phyloP scores from a whole-genome alignment of 2,888 invertebrate genomes.

The Andrena dorsata region DNA sequence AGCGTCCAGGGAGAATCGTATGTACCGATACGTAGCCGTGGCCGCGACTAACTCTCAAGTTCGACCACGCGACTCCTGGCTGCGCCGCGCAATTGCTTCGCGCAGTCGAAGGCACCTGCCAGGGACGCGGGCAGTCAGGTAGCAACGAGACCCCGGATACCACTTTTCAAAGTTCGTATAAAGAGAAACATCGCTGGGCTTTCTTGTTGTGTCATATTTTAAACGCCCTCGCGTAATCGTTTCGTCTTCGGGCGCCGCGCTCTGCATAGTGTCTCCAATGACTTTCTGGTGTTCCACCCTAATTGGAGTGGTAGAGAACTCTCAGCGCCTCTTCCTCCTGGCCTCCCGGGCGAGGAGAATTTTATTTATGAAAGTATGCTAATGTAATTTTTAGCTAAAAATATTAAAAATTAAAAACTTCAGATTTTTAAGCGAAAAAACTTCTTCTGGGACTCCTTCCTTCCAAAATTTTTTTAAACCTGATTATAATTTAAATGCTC shows the following conservation, averaged over 20 bases:
- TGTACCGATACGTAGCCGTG: conserved; percentile 65
- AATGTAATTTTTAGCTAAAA: no score
- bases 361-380: no score
- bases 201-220: neutral
- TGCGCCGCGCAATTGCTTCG: conserved; percentile 69
- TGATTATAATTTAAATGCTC: no score
- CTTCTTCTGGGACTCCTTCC: no score
- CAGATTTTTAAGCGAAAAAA: no score
- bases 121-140: conserved; percentile 34
- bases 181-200: neutral
- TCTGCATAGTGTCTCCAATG: neutral
- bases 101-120: conserved; percentile 63
- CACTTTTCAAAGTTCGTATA: conserved; percentile 11
- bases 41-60: conserved; percentile 71
- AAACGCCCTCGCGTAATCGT: conserved; percentile 7
- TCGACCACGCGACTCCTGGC: conserved; percentile 70
- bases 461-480: no score
- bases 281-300: no score
- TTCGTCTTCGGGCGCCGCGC: neutral
- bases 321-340: no score
- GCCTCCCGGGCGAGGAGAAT: no score
- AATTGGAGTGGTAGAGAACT: no score
- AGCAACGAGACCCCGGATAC: conserved; percentile 24
- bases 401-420: no score
- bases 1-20: neutral